Evolutionary conservation across 64 coral and sea anemone species (phyloP).

Genomic region (Pocillopora damicornis): DNA sequence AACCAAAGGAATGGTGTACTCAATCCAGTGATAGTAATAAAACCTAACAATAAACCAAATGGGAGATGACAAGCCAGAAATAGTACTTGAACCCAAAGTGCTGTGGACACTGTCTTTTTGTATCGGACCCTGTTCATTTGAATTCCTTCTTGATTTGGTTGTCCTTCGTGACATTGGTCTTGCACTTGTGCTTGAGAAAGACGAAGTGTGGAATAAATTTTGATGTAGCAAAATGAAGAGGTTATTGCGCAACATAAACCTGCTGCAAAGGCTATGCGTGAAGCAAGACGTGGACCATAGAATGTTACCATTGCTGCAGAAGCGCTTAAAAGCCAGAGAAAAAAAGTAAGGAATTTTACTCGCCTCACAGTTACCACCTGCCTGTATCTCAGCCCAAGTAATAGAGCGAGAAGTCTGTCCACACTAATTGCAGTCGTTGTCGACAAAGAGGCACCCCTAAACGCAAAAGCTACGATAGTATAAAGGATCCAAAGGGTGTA

Average conservation of each 20-base stretch:
- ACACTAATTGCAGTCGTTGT: not conserved
- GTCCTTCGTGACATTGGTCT: not conserved
- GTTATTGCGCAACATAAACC: not conserved
- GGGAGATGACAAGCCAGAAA: not conserved
- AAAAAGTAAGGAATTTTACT: not conserved
- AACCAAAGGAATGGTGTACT: not conserved
- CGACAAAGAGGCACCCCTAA: not conserved
- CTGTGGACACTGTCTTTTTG: not conserved
- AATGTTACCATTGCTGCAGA: too few species aligned
- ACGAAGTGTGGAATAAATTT: not conserved
- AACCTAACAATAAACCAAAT: not conserved
- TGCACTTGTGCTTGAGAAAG: not conserved
- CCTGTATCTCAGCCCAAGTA: not conserved
- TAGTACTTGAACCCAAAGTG: not conserved
- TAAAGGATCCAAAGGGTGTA: too few species aligned
- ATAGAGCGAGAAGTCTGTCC: not conserved
- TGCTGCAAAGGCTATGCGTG: not conserved
- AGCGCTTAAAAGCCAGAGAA: not conserved
- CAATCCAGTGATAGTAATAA: not conserved
- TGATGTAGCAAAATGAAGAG: not conserved
- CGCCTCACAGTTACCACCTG: not conserved
- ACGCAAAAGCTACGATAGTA: not conserved
- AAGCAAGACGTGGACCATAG: not conserved
- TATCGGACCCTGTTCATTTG: not conserved
- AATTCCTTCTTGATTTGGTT: not conserved